Percentiles rank a stretch among this genome's conserved stretches.
These are phyloP conservation scores for Acronicta aceris DNA, from an alignment of 2,888 invertebrate species.

Conservation along the genomic window DNA sequence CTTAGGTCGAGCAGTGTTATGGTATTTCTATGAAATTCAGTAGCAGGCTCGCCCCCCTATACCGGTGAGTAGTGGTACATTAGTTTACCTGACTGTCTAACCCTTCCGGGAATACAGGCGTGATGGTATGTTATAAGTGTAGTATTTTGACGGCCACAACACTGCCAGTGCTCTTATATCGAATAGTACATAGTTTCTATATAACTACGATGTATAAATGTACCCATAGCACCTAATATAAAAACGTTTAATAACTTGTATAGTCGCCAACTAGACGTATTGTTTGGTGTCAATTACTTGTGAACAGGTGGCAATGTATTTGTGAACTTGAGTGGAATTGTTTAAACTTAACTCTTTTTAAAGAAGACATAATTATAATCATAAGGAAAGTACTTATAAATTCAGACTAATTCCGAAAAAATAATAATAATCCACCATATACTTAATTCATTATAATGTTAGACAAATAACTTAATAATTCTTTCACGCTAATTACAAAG, in stretches of 20 bases:
- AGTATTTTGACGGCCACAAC: constrained; percentile 67
- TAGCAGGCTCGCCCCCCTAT: too few relatives aligned
- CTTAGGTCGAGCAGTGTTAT: too few relatives aligned
- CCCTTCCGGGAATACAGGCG: too few relatives aligned
- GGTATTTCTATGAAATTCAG: too few relatives aligned
- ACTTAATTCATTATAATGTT: background rate
- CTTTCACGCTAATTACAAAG: too few relatives aligned
- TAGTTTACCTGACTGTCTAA: background rate
- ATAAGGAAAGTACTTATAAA: constrained; percentile 13
- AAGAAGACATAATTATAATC: constrained; percentile 9
- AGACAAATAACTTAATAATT: too few relatives aligned
- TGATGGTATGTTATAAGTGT: constrained; percentile 44
- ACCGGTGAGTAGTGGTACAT: too few relatives aligned
- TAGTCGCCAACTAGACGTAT: constrained; percentile 22
- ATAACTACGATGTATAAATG: constrained; percentile 26
- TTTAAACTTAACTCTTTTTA: constrained; percentile 34
- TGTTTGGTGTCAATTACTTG: constrained; percentile 54
- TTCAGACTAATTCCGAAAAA: constrained; percentile 11
- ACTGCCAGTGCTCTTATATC: constrained; percentile 77
- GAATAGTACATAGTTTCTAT: constrained; percentile 46
- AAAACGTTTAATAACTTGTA: constrained; percentile 29
- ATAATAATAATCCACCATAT: constrained; percentile 16
- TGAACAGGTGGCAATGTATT: constrained; percentile 17
- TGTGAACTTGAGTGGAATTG: constrained; percentile 9
- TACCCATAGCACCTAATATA: constrained; percentile 54